Percentiles rank a stretch among this genome's conserved stretches.
These are phyloP conservation scores for Bombus sibiricus DNA, from an alignment of 1,140 invertebrate species.

Conservation along the genomic window DNA sequence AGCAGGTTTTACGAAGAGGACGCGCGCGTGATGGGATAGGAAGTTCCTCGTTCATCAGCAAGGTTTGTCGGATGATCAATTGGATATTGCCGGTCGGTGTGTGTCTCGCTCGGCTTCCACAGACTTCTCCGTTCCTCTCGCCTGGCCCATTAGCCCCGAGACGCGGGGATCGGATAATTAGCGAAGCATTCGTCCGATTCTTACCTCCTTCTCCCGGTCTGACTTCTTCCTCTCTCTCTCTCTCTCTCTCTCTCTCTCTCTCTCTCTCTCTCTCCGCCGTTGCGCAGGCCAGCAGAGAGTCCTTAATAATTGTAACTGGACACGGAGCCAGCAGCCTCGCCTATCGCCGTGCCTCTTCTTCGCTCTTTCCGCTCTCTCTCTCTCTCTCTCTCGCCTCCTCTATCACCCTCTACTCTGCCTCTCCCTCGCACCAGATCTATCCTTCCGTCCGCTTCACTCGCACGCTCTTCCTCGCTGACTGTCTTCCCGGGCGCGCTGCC, in stretches of 20 bases:
- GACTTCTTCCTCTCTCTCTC: constrained; percentile 63
- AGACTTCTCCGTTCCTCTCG: constrained; percentile 33
- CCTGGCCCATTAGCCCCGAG: constrained; percentile 75
- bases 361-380: constrained; percentile 8
- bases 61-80: constrained; percentile 79
- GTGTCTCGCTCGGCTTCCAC: constrained; percentile 52
- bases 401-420: too few relatives aligned
- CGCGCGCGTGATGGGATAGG: constrained; percentile 59
- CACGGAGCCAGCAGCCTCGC: constrained; percentile 82
- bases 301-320: constrained; percentile 84
- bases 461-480: constrained; percentile 28
- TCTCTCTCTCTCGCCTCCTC: constrained; percentile 1
- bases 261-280: constrained; percentile 12
- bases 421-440: neutral
- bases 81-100: constrained; percentile 76
- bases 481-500: constrained; percentile 77
- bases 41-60: constrained; percentile 74
- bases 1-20: constrained; percentile 52
- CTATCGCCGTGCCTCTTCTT: constrained; percentile 71
- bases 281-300: constrained; percentile 63
- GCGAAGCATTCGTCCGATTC: constrained; percentile 76
- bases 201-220: constrained; percentile 64
- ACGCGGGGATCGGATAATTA: constrained; percentile 80
- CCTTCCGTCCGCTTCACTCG: neutral
- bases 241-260: constrained; percentile 60